A percentile compares a stretch with the other conserved stretches of the same genome.
Evolutionary conservation across 2,888 invertebrate genomes (phyloP).

Genomic region (Pediacus dermestoides): DNA sequence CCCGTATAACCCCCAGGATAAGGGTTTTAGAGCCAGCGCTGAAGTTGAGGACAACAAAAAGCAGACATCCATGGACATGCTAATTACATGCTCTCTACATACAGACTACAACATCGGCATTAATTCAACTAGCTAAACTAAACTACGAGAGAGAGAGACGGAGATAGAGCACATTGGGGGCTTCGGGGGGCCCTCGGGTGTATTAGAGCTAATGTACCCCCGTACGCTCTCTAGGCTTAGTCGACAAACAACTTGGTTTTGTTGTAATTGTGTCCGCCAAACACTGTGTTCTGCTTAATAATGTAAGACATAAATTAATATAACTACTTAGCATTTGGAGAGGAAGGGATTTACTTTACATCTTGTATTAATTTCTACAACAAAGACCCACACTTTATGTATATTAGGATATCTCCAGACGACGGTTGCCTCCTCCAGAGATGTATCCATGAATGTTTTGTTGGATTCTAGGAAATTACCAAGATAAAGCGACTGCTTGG

Average conservation of each 20-base stretch:
- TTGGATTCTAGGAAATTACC: too few relatives aligned
- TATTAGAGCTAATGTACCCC: slow-evolving; percentile 47
- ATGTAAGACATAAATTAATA: slow-evolving; percentile 50
- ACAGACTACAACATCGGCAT: slow-evolving; percentile 50
- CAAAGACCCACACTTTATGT: slow-evolving; percentile 26
- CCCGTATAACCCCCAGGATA: slow-evolving; percentile 38
- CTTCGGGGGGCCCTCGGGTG: slow-evolving; percentile 44
- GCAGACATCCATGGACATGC: slow-evolving; percentile 51
- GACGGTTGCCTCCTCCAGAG: slow-evolving; percentile 6
- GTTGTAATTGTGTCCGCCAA: slow-evolving; percentile 48
- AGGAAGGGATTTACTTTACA: slow-evolving; percentile 44
- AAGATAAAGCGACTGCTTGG: too few relatives aligned
- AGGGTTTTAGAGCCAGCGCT: slow-evolving; percentile 41
- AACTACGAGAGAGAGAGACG: slow-evolving; percentile 36
- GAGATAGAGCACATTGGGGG: slow-evolving; percentile 19
- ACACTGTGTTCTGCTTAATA: slow-evolving; percentile 48
- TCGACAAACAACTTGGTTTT: slow-evolving; percentile 49
- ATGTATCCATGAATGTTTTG: too few relatives aligned
- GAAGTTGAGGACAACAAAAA: slow-evolving; percentile 46
- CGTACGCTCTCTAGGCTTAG: slow-evolving; percentile 39
- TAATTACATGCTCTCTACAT: slow-evolving; percentile 52
- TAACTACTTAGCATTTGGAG: slow-evolving; percentile 44
- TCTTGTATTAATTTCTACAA: slow-evolving; percentile 39
- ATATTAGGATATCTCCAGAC: slow-evolving; percentile 13
- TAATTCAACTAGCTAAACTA: slow-evolving; percentile 51